Evolutionary conservation across 2,113 vertebrate species (phyloP).

Genomic region (Eretmodus cyanostictus): DNA sequence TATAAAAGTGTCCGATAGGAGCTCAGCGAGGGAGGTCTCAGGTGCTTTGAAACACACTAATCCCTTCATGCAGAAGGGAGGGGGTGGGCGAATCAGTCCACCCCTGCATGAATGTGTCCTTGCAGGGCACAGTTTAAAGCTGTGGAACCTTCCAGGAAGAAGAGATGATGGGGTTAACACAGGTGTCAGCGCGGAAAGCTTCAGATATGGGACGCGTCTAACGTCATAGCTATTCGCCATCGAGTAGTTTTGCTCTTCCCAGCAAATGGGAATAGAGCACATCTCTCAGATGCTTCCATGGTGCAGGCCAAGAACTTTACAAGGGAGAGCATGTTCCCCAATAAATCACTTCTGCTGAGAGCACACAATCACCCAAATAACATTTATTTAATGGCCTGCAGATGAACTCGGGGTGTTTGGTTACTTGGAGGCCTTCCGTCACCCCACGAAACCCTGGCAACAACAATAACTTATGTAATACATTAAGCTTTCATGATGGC

Average conservation of each 20-base stretch:
- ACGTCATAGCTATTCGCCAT: background rate
- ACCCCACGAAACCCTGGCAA: background rate
- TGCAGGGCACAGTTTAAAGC: background rate
- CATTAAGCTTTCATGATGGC: background rate
- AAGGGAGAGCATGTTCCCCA: constrained; percentile 27
- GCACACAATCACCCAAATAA: constrained; percentile 31
- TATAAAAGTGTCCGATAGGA: background rate
- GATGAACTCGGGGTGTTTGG: constrained; percentile 12
- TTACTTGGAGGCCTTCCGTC: background rate
- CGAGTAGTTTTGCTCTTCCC: background rate
- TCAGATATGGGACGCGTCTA: background rate
- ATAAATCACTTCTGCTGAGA: constrained; percentile 46
- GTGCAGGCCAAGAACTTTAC: constrained; percentile 14
- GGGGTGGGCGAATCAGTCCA: background rate
- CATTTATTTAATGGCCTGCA: constrained; percentile 37
- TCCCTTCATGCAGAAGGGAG: background rate
- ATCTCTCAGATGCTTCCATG: background rate
- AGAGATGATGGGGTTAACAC: background rate
- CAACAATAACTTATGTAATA: background rate
- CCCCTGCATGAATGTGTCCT: background rate
- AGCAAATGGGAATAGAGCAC: background rate
- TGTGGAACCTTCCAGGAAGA: constrained; percentile 2
- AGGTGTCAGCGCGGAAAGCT: background rate
- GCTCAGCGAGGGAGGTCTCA: background rate
- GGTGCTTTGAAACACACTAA: background rate